Conservation (phyloP, 2,888 invertebrate genomes). For the Helicoverpa assulta region DNA sequence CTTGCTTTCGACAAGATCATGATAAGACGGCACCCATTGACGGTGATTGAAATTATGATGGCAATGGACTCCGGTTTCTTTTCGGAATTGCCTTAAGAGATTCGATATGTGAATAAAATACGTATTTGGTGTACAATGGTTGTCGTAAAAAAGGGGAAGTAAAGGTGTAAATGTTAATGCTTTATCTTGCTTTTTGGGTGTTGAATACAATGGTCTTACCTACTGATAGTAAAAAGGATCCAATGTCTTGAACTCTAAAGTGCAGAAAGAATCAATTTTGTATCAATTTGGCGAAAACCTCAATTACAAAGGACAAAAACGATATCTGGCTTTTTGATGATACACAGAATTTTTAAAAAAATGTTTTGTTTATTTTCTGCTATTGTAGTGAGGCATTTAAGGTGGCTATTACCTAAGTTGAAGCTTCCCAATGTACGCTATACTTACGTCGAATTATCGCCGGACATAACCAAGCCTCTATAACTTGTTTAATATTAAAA, state of each 20-base stretch:
- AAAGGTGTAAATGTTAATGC: constrained; percentile 13
- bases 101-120: constrained; percentile 43
- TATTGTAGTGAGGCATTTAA: neutral
- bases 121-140: constrained; percentile 40
- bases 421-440: neutral
- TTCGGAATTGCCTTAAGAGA: constrained; percentile 33
- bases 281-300: neutral
- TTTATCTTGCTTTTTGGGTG: neutral
- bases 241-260: neutral
- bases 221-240: neutral
- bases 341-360: too few species aligned
- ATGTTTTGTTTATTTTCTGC: neutral
- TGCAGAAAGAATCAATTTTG: neutral
- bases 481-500: constrained; percentile 27
- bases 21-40: constrained; percentile 76
- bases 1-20: constrained; percentile 86
- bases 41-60: constrained; percentile 72
- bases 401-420: neutral
- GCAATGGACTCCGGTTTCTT: constrained; percentile 51
- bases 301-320: too few species aligned
- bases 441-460: constrained; percentile 8
- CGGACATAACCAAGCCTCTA: neutral
- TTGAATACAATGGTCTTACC: neutral
- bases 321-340: too few species aligned
- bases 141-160: constrained; percentile 24